These are phyloP conservation scores for Lithophane leautieri DNA, from an alignment of 2,888 invertebrate genomes.

Conservation along the genomic window DNA sequence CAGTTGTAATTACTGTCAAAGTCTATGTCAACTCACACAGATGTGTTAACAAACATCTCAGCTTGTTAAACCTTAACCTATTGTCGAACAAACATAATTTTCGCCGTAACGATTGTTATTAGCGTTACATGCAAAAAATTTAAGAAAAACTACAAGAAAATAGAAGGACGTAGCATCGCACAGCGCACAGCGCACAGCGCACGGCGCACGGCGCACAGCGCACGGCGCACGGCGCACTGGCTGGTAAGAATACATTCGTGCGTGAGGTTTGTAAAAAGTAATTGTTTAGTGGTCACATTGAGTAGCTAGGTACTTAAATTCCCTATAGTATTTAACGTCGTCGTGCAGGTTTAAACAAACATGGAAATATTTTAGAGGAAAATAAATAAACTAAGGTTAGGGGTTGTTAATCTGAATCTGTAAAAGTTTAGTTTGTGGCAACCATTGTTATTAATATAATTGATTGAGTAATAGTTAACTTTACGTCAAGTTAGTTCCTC, in stretches of 20 bases:
- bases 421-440: background rate
- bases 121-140: conserved; percentile 12
- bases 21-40: background rate
- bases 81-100: conserved; percentile 32
- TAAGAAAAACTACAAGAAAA: conserved; percentile 36
- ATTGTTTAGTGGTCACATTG: background rate
- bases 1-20: conserved; percentile 3
- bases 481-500: conserved; percentile 10
- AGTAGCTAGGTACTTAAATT: background rate
- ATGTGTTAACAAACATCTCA: conserved; percentile 11
- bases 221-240: background rate
- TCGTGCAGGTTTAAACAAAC: too few species aligned
- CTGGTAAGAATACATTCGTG: background rate
- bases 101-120: conserved; percentile 24
- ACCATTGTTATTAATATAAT: background rate
- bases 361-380: background rate
- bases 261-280: background rate
- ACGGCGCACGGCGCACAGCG: conserved; percentile 10
- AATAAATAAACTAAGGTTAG: background rate
- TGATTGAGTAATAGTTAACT: background rate
- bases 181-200: background rate
- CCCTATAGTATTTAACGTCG: background rate
- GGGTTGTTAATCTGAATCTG: background rate
- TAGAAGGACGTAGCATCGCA: conserved; percentile 39
- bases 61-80: conserved; percentile 19